A percentile compares a stretch with the other conserved stretches of the same genome.
Evolutionary conservation across 1,140 invertebrate species (phyloP).

Genomic region (Drosophila albomicans): DNA sequence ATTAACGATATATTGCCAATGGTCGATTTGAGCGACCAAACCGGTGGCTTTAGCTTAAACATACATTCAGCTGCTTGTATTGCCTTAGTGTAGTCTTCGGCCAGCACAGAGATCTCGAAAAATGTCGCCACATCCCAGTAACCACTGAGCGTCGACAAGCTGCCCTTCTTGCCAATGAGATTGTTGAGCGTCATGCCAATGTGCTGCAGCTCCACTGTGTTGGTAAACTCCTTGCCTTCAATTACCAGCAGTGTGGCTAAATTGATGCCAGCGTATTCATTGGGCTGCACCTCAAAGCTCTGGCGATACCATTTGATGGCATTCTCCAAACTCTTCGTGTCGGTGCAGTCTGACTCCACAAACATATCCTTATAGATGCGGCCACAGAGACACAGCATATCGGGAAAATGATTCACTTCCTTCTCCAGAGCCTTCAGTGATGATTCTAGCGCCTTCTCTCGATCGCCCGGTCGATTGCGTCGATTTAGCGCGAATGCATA

Average conservation of each 20-base stretch:
- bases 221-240: constrained; percentile 97
- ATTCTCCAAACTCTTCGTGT: constrained; percentile 94
- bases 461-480: constrained; percentile 96
- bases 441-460: constrained; percentile 96
- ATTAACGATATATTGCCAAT: constrained; percentile 99
- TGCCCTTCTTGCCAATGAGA: constrained; percentile 99
- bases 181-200: constrained; percentile 97
- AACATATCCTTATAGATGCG: constrained; percentile 99
- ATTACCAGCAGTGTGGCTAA: constrained; percentile 99
- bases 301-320: constrained; percentile 99
- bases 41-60: constrained; percentile 99
- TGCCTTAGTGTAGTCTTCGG: constrained; percentile 98
- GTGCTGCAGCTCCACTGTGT: constrained; percentile 94
- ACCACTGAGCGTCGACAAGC: constrained; percentile 95
- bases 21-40: constrained; percentile 99
- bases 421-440: constrained; percentile 96
- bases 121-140: constrained; percentile 99
- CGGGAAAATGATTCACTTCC: constrained; percentile 96
- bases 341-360: constrained; percentile 96
- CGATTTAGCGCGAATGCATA: constrained; percentile 99
- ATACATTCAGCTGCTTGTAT: constrained; percentile 99
- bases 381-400: constrained; percentile 99
- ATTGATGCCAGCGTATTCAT: constrained; percentile 99
- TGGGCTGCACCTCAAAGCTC: constrained; percentile 98
- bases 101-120: constrained; percentile 99